A percentile compares a stretch with the other conserved stretches of the same genome.
Conservation (phyloP, 2,888 invertebrate species). For the Deroplatys truncata region DNA sequence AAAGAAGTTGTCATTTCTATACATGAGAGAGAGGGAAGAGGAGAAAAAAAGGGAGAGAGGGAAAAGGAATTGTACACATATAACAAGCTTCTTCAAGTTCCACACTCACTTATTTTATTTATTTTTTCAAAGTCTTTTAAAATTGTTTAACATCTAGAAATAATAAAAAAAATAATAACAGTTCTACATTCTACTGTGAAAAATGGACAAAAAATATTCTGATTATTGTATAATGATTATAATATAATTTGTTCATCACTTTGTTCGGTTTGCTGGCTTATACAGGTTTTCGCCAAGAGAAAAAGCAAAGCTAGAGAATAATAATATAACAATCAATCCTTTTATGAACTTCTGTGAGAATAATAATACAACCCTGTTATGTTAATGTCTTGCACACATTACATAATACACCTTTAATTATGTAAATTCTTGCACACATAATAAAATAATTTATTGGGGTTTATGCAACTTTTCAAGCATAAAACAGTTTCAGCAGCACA, state of each 20-base stretch:
- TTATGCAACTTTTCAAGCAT: neutral
- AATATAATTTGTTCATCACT: conserved; percentile 25
- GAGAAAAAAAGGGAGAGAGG: too few species aligned
- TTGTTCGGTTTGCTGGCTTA: conserved; percentile 26
- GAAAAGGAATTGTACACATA: neutral
- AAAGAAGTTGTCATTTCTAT: too few species aligned
- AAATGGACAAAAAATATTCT: conserved; percentile 30
- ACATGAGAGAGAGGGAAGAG: too few species aligned
- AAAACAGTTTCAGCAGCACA: neutral
- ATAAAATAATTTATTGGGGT: neutral
- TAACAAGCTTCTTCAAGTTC: neutral
- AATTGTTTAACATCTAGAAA: conserved; percentile 27
- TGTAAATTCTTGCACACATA: neutral
- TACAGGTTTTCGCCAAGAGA: conserved; percentile 14
- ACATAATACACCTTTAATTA: neutral
- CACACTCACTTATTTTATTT: conserved; percentile 13
- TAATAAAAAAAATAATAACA: conserved; percentile 24
- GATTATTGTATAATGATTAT: conserved; percentile 25
- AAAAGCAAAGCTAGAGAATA: neutral
- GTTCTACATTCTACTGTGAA: conserved; percentile 27
- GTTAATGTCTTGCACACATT: neutral
- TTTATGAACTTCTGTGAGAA: neutral
- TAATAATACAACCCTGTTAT: neutral
- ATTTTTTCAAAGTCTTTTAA: conserved; percentile 11
- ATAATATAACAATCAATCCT: neutral